Conservation (phyloP, 2,888 invertebrate genomes). For the Philhelius pedissequus region DNA sequence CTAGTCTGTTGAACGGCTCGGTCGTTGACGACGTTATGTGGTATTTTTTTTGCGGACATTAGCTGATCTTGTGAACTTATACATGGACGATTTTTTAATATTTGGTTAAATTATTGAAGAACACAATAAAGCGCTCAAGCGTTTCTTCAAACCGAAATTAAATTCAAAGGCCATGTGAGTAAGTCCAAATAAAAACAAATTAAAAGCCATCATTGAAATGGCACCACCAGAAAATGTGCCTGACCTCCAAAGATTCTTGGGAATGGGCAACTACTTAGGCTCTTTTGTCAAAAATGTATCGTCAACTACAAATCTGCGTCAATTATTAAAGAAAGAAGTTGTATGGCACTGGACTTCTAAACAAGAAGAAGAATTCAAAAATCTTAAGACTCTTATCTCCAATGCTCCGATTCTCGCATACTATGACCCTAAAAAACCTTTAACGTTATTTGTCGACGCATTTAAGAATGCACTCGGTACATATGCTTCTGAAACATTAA, state of each 20-base stretch:
- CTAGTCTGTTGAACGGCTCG: no score
- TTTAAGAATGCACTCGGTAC: background rate
- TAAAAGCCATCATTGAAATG: background rate
- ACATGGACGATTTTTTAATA: no score
- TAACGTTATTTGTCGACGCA: conserved; percentile 32
- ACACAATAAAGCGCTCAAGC: no score
- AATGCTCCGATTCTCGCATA: no score
- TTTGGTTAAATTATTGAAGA: no score
- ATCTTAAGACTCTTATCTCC: background rate
- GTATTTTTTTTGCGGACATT: no score
- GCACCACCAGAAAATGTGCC: background rate
- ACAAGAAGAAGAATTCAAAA: conserved; percentile 27
- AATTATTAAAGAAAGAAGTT: conserved; percentile 5
- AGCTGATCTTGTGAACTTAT: no score
- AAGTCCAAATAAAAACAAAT: no score
- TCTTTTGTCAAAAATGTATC: conserved; percentile 60
- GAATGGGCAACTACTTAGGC: conserved; percentile 50
- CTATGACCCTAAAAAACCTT: background rate
- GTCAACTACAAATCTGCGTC: conserved; percentile 1
- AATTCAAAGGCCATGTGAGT: no score
- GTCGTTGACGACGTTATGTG: no score
- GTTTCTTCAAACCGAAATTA: no score
- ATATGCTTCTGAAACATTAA: conserved; percentile 48
- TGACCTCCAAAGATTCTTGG: background rate
- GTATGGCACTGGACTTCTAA: conserved; percentile 25